These are phyloP conservation scores for Echiichthys vipera DNA, from an alignment of 2,797 vertebrate genomes.

Conservation along the genomic window DNA sequence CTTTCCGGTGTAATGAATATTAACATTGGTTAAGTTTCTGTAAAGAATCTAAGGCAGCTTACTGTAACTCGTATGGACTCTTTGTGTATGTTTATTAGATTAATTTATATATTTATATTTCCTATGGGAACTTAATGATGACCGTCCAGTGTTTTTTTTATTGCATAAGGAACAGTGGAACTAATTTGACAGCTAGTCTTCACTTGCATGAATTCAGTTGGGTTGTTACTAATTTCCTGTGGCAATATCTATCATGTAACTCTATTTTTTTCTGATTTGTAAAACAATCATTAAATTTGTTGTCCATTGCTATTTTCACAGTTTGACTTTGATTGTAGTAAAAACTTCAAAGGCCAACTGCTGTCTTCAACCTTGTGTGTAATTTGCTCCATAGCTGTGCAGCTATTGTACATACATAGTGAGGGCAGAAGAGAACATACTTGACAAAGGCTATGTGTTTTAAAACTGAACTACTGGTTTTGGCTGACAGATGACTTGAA, in stretches of 20 bases:
- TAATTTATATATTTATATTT: not conserved
- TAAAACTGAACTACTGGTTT: conserved; percentile 3
- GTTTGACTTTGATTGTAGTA: not conserved
- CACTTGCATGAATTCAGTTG: not conserved
- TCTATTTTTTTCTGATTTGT: not conserved
- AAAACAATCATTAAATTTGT: not conserved
- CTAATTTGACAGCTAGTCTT: not conserved
- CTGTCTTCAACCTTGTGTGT: not conserved
- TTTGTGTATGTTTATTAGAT: not conserved
- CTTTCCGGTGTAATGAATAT: not conserved
- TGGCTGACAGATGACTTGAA: conserved; percentile 34
- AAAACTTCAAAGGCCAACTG: conserved; percentile 15
- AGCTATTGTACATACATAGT: not conserved
- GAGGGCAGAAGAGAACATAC: conserved; percentile 7
- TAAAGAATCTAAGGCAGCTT: not conserved
- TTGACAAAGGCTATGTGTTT: conserved; percentile 9
- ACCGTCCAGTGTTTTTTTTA: not conserved
- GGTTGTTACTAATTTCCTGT: not conserved
- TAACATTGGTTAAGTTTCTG: not conserved
- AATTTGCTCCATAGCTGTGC: conserved; percentile 1
- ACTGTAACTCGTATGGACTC: not conserved
- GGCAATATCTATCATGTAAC: not conserved
- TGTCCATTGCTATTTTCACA: not conserved
- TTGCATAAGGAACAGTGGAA: not conserved
- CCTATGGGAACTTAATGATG: not conserved